Conservation (phyloP, 2,113 vertebrate species). For the Lagopus leucura region DNA sequence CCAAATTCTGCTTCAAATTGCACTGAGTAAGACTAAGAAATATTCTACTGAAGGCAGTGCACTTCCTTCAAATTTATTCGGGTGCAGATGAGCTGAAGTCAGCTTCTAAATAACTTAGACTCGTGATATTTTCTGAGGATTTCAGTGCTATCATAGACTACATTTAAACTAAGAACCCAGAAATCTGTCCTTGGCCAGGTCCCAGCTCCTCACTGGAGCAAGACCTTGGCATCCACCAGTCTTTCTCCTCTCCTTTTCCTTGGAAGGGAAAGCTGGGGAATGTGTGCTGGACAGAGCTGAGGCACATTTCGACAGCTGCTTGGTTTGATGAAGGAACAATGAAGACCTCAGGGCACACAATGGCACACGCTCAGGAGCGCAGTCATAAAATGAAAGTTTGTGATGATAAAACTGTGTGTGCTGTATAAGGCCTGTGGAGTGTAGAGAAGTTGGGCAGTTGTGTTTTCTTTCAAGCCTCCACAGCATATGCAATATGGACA, state of each 20-base stretch:
- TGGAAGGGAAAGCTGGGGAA: conserved; percentile 39
- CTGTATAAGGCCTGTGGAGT: neutral
- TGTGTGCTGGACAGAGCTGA: conserved; percentile 44
- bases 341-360: conserved; percentile 54
- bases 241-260: conserved; percentile 25
- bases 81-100: neutral
- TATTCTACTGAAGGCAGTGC: neutral
- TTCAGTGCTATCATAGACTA: neutral
- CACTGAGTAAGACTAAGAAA: neutral
- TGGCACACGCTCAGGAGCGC: conserved; percentile 18
- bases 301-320: conserved; percentile 55
- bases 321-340: conserved; percentile 47
- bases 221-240: conserved; percentile 22
- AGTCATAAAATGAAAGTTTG: conserved; percentile 21
- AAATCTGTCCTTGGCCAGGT: conserved; percentile 38
- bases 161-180: neutral
- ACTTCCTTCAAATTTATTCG: neutral
- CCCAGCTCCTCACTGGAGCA: conserved; percentile 56
- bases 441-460: neutral
- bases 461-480: neutral
- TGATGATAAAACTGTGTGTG: neutral
- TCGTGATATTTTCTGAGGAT: neutral
- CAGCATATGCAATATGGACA: neutral
- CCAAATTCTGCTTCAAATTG: neutral
- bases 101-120: neutral